These are phyloP conservation scores for Ochropleura plecta DNA, from an alignment of 2,888 invertebrate species.

Conservation along the genomic window DNA sequence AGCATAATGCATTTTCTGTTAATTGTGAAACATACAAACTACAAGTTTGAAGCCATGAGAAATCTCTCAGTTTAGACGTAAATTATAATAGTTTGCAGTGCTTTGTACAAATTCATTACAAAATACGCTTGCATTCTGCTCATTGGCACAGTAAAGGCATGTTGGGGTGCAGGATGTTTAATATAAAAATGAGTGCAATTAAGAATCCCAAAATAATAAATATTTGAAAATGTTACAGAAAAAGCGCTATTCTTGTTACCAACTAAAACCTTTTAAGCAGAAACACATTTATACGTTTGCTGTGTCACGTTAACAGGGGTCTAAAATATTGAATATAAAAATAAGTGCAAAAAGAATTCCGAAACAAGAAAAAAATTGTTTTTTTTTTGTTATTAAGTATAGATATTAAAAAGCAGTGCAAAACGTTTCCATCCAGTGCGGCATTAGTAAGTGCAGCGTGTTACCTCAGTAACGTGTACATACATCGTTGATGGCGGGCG, in stretches of 20 bases:
- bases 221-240: background rate
- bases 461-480: conserved; percentile 62
- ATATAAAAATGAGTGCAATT: background rate
- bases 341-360: background rate
- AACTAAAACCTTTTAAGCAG: too few species aligned
- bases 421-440: background rate
- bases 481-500: conserved; percentile 72
- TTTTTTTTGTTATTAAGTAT: background rate
- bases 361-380: background rate
- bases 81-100: too few species aligned
- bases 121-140: background rate
- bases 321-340: background rate
- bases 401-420: conserved; percentile 25
- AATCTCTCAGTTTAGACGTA: background rate
- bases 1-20: background rate
- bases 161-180: background rate
- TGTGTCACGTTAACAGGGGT: background rate
- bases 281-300: too few species aligned
- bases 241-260: background rate
- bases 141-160: background rate
- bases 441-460: conserved; percentile 19
- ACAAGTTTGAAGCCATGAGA: background rate
- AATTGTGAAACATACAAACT: background rate
- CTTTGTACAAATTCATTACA: background rate
- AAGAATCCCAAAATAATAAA: background rate